Conservation (phyloP, 2,797 vertebrate species). For the Rhabdophis nuchalis region DNA sequence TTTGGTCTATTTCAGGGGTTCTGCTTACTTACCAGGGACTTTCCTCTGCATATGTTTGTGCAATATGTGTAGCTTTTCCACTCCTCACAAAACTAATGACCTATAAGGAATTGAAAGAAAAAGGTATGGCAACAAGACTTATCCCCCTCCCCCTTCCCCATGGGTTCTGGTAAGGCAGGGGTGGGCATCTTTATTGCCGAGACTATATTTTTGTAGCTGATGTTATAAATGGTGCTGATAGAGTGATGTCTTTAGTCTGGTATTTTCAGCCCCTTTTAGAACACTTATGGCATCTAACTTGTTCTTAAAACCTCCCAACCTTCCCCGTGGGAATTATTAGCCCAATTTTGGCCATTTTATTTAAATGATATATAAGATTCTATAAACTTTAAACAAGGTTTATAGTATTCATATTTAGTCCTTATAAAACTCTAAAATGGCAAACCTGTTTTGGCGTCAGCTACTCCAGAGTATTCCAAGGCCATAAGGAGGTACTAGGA, state of each 20-base stretch:
- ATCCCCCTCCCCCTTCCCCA: too few relatives aligned
- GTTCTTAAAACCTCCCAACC: neutral
- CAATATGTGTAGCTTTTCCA: slow-evolving; percentile 90
- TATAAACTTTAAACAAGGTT: neutral
- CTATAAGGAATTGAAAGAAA: slow-evolving; percentile 78
- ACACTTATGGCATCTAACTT: neutral
- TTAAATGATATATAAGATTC: neutral
- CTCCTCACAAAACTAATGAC: slow-evolving; percentile 80
- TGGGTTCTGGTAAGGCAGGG: neutral
- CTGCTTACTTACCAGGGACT: slow-evolving; percentile 81
- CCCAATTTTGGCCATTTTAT: neutral
- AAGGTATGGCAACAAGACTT: slow-evolving; percentile 64
- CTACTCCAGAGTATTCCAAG: neutral
- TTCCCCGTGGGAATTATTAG: neutral
- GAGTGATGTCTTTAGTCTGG: neutral
- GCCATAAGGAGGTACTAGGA: neutral
- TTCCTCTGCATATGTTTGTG: slow-evolving; percentile 89
- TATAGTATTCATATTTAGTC: neutral
- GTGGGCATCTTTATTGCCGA: neutral
- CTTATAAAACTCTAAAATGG: neutral
- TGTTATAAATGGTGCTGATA: neutral
- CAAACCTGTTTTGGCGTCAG: neutral
- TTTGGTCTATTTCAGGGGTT: slow-evolving; percentile 82
- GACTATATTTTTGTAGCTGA: neutral
- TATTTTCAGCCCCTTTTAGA: neutral